Evolutionary conservation across 2,797 vertebrate genomes (phyloP).

Genomic region (Thamnophis elegans): DNA sequence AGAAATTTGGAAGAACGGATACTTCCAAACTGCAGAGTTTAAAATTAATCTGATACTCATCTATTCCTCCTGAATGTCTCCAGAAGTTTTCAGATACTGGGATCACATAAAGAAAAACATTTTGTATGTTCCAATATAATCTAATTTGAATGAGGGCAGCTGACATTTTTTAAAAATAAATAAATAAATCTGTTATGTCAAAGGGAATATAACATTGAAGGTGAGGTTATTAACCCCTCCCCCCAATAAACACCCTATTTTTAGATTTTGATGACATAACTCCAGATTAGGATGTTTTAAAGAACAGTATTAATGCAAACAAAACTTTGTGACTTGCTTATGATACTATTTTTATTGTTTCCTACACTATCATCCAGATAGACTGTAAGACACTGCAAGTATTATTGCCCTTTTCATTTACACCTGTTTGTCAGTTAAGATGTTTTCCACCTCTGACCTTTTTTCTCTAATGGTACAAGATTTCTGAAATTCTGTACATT

Average conservation of each 20-base stretch:
- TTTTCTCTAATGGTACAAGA: background rate
- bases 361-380: background rate
- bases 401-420: constrained; percentile 47
- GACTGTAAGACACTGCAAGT: constrained; percentile 47
- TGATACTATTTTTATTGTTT: background rate
- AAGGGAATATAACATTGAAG: background rate
- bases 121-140: background rate
- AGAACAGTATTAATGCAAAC: background rate
- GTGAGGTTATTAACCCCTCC: background rate
- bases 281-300: background rate
- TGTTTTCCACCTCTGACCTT: constrained; percentile 66
- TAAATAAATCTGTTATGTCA: background rate
- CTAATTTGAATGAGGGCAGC: background rate
- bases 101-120: background rate
- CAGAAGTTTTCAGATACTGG: background rate
- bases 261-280: background rate
- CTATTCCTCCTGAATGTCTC: background rate
- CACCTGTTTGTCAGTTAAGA: constrained; percentile 68
- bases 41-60: background rate
- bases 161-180: background rate
- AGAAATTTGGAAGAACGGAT: background rate
- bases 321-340: background rate
- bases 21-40: background rate
- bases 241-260: background rate
- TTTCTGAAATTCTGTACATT: constrained; percentile 32